phyloP scores from a whole-genome alignment of 1,140 invertebrate genomes.

The Drosophila biarmipes region DNA sequence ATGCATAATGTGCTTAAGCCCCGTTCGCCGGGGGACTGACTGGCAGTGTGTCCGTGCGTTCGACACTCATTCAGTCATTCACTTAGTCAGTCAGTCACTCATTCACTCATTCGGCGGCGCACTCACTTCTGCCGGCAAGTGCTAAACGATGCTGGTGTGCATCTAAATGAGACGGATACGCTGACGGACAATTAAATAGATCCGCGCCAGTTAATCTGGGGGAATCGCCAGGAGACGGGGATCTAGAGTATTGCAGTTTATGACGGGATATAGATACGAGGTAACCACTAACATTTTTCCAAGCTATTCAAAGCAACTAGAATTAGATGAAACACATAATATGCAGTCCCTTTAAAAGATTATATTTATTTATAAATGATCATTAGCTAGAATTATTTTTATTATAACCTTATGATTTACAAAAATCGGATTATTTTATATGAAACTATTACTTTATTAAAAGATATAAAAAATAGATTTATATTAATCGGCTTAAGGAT shows the following conservation, averaged over 20 bases:
- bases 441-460: too few relatives aligned
- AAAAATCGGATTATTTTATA: too few relatives aligned
- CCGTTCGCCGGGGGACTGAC: constrained; percentile 32
- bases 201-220: constrained; percentile 5
- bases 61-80: constrained; percentile 41
- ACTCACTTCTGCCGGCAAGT: constrained; percentile 22
- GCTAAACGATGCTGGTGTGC: constrained; percentile 62
- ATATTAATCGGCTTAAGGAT: too few relatives aligned
- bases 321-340: too few relatives aligned
- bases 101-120: constrained; percentile 17
- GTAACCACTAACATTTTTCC: too few relatives aligned
- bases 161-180: constrained; percentile 48
- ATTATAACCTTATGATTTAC: too few relatives aligned
- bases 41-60: constrained; percentile 1
- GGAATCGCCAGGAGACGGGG: not conserved
- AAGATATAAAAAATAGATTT: too few relatives aligned
- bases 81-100: constrained; percentile 26
- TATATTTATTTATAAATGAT: too few relatives aligned
- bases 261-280: not conserved
- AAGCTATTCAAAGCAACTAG: too few relatives aligned
- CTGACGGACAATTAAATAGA: constrained; percentile 26
- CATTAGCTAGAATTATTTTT: too few relatives aligned
- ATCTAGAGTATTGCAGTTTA: not conserved
- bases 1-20: constrained; percentile 74
- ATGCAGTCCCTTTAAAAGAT: too few relatives aligned